phyloP scores from a whole-genome alignment of 2,888 invertebrate species.

The Drosophila nr. medialis region DNA sequence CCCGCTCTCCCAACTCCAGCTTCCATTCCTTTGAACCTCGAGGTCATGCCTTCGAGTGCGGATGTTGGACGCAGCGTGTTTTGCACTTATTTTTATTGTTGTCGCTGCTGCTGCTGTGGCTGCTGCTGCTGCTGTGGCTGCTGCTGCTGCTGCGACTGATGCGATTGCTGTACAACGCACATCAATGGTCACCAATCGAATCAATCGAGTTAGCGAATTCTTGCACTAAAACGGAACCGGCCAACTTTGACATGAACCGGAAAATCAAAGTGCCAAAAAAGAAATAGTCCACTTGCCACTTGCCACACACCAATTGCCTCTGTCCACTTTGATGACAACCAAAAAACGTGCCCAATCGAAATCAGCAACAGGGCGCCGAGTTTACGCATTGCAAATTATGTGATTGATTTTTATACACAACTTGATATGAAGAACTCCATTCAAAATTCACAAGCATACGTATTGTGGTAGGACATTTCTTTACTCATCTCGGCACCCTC shows the following conservation, averaged over 20 bases:
- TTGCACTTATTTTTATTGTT: slow-evolving; percentile 41
- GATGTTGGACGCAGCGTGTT: slow-evolving; percentile 49
- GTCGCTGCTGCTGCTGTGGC: slow-evolving; percentile 2
- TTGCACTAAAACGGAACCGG: slow-evolving; percentile 23
- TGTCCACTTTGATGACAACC: slow-evolving; percentile 33
- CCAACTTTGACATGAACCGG: slow-evolving; percentile 47
- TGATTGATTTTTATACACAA: slow-evolving; percentile 13
- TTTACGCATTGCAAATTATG: slow-evolving; percentile 4
- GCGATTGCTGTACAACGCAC: slow-evolving; percentile 23
- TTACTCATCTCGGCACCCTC: not conserved
- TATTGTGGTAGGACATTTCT: not conserved
- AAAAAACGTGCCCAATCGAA: slow-evolving; percentile 20
- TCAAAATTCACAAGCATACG: not conserved
- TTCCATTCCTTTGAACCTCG: slow-evolving; percentile 36
- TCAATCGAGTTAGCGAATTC: slow-evolving; percentile 52
- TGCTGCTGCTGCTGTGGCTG: not conserved
- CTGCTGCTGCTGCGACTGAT: slow-evolving; percentile 14
- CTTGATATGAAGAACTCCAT: not conserved
- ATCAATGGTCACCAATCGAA: slow-evolving; percentile 67
- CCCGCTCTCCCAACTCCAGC: not conserved
- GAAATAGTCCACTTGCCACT: slow-evolving; percentile 27
- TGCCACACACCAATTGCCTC: slow-evolving; percentile 14
- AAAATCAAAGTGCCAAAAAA: slow-evolving; percentile 44
- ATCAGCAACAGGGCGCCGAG: not conserved
- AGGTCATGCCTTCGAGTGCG: slow-evolving; percentile 41